Evolutionary conservation across 2,797 vertebrate genomes (phyloP).

Genomic region (Erpetoichthys calabaricus): DNA sequence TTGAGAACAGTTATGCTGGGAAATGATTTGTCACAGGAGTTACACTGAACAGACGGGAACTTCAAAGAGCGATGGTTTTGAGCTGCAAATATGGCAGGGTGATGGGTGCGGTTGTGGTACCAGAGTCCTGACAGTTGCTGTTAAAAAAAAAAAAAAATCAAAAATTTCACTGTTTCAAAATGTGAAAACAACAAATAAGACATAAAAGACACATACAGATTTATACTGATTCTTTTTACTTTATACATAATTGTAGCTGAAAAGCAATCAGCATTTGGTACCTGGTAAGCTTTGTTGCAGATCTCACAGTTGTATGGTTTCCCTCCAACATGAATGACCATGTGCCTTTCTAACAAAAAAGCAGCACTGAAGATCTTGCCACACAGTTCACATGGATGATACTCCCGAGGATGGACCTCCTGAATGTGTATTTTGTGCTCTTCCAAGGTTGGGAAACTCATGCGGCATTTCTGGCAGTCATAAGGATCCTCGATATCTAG

Average conservation of each 20-base stretch:
- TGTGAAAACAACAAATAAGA: too few species aligned
- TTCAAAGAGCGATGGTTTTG: slow-evolving; percentile 59
- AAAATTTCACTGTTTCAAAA: background rate
- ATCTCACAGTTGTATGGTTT: slow-evolving; percentile 77
- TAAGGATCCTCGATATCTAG: slow-evolving; percentile 67
- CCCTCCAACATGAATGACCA: slow-evolving; percentile 49
- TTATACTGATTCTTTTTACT: too few species aligned
- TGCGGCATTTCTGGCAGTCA: slow-evolving; percentile 76
- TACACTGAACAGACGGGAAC: slow-evolving; percentile 57
- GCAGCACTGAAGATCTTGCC: slow-evolving; percentile 62
- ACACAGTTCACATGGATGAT: slow-evolving; percentile 67
- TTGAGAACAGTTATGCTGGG: slow-evolving; percentile 47
- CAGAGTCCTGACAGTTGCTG: slow-evolving; percentile 82
- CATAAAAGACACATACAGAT: too few species aligned
- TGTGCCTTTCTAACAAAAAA: slow-evolving; percentile 60
- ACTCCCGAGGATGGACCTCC: slow-evolving; percentile 62
- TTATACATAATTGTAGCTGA: too few species aligned
- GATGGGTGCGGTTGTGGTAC: slow-evolving; percentile 80
- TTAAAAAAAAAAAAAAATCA: slow-evolving; percentile 16
- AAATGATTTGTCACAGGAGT: slow-evolving; percentile 66
- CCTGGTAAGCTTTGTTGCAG: slow-evolving; percentile 83
- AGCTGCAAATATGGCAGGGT: slow-evolving; percentile 62
- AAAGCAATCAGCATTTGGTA: slow-evolving; percentile 16
- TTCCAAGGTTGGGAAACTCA: slow-evolving; percentile 70
- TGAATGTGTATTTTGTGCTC: slow-evolving; percentile 69